Conservation (phyloP, 2,113 vertebrate genomes). For the Orycteropus afer region DNA sequence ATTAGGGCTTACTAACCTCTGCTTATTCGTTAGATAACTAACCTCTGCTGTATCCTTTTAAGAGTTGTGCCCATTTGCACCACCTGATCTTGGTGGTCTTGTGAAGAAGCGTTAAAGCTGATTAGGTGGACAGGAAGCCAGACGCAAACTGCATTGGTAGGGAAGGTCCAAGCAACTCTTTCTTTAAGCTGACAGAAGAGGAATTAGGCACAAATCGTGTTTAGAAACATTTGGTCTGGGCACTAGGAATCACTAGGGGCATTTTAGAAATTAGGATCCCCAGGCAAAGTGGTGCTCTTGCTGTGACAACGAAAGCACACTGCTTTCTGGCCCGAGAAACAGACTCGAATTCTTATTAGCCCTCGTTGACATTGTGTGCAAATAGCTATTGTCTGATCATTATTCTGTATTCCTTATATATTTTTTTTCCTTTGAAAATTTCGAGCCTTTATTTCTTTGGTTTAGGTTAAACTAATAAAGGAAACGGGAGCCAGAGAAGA, state of each 20-base stretch:
- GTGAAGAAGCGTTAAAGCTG: neutral
- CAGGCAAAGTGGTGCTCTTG: neutral
- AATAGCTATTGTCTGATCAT: neutral
- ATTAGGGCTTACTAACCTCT: neutral
- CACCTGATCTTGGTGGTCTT: neutral
- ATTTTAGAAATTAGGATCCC: neutral
- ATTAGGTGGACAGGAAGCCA: neutral
- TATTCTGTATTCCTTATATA: neutral
- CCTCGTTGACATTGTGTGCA: neutral
- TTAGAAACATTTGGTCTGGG: neutral
- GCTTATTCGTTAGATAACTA: too few relatives aligned
- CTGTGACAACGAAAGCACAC: neutral
- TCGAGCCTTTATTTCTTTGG: constrained; percentile 11
- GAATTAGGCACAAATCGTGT: neutral
- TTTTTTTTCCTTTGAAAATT: constrained; percentile 31
- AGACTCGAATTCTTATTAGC: neutral
- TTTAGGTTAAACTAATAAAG: constrained; percentile 48
- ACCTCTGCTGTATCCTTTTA: neutral
- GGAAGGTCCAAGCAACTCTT: neutral
- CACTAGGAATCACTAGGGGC: neutral
- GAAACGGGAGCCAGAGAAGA: neutral
- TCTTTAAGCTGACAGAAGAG: neutral
- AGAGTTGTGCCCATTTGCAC: neutral
- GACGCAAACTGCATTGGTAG: neutral
- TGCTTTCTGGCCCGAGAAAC: neutral